Conservation (phyloP, 2,113 vertebrate genomes). For the Camelus dromedarius region DNA sequence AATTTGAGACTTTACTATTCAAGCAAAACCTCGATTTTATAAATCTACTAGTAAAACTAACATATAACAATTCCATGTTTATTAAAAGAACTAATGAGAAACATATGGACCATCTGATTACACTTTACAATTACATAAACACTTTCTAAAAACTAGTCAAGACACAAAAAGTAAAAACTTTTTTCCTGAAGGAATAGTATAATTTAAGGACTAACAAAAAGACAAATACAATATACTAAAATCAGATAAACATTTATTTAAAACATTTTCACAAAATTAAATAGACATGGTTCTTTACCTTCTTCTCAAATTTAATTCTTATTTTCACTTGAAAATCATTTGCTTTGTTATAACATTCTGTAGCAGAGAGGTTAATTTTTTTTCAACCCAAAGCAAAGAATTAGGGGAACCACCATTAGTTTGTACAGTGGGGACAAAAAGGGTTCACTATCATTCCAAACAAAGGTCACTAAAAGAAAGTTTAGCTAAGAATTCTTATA, state of each 20-base stretch:
- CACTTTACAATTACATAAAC: slow-evolving; percentile 29
- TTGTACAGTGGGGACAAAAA: not conserved
- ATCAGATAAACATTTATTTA: not conserved
- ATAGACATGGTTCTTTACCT: not conserved
- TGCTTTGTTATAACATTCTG: not conserved
- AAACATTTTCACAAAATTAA: slow-evolving; percentile 47
- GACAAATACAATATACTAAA: slow-evolving; percentile 10
- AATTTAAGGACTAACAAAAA: slow-evolving; percentile 9
- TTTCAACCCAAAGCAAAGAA: not conserved
- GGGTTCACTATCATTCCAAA: not conserved
- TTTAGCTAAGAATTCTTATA: slow-evolving; percentile 40
- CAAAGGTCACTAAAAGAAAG: not conserved
- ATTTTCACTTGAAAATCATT: slow-evolving; percentile 46
- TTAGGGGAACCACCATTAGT: not conserved
- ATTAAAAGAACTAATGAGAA: slow-evolving; percentile 10
- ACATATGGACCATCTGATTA: not conserved
- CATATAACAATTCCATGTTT: not conserved
- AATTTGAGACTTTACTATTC: not conserved
- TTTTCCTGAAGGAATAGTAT: slow-evolving; percentile 19
- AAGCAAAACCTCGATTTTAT: slow-evolving; percentile 41
- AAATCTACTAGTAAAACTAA: slow-evolving; percentile 26
- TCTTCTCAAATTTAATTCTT: slow-evolving; percentile 3
- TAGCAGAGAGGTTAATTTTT: not conserved
- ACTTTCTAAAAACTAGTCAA: slow-evolving; percentile 25
- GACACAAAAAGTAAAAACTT: not conserved